A percentile compares a stretch with the other conserved stretches of the same genome.
Conservation (phyloP, 2,888 invertebrate genomes). For the Xestia ashworthii region DNA sequence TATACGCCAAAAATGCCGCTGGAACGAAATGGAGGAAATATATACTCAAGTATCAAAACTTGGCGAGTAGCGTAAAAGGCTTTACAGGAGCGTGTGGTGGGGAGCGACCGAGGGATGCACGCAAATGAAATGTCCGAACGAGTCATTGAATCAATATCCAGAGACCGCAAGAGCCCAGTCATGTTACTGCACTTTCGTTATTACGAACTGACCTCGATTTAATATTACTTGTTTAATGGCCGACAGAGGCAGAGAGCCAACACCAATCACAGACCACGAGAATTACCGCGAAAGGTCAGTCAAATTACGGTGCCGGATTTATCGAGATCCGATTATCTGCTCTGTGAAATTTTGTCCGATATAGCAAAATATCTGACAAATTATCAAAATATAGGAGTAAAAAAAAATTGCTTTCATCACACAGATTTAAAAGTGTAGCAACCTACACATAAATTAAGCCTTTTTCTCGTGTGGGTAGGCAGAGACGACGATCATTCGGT, state of each 20-base stretch:
- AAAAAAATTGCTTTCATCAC: neutral
- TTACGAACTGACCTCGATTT: constrained; percentile 9
- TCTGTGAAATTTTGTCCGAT: neutral
- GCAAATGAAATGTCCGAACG: constrained; percentile 74
- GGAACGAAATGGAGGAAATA: neutral
- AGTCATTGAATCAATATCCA: constrained; percentile 69
- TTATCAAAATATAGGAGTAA: neutral
- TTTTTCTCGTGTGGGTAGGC: neutral
- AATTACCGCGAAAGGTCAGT: constrained; percentile 19
- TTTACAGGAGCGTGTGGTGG: constrained; percentile 56
- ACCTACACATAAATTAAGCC: neutral
- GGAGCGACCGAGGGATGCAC: constrained; percentile 64
- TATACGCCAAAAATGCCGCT: too few species aligned
- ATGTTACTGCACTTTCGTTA: constrained; percentile 2
- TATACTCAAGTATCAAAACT: constrained; percentile 38
- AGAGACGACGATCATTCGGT: neutral
- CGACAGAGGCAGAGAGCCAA: constrained; percentile 67
- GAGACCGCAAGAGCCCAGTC: constrained; percentile 36
- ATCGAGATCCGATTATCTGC: neutral
- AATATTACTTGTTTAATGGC: constrained; percentile 59
- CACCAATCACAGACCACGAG: constrained; percentile 42
- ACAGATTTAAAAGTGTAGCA: neutral
- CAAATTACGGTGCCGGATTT: neutral
- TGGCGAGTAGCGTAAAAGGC: constrained; percentile 28
- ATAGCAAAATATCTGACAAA: neutral